Evolutionary conservation across 2,888 invertebrate species (phyloP), one percentile per base, ranked within the genome.

Genomic region (Polydesmus complanatus): DNA sequence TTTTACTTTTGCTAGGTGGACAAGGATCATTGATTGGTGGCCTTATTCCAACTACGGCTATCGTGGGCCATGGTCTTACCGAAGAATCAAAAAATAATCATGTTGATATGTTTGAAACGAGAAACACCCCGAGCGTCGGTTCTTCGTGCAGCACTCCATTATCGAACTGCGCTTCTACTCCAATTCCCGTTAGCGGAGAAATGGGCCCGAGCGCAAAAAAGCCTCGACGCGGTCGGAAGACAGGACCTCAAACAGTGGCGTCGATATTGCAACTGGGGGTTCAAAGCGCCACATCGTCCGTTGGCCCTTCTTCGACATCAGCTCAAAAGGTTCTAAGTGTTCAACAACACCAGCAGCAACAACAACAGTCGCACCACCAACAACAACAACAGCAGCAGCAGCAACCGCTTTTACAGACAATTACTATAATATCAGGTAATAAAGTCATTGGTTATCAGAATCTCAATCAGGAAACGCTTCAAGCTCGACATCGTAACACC

Each of bases 341-440:
- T 78, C 77, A 86, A 69, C 86, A 86, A 72, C 85, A 85, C 1
- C 73, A 86, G 56, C 14, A 14, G 48, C n/a, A n/a, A n/a, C n/a
- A n/a, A n/a, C n/a, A 60, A 22, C 57, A 27, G 25, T 14, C 58
- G 23, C 25, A 58, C 18, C 52, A 51, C 8, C 52, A 51, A 51
- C 52, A 51, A n/a, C 52, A 51, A 51, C 22, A 51, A 22, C 52
- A 51, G 55, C 5, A 55, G 19, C 27, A 48, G 2, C 18, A 21
- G 18, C 54, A 60, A 14, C 67, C 65, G 23, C 49, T 66, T 54
- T 55, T 66, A 51, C 67, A 66, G 56, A 65, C 66, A 21, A 59
- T 67, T 27, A 66, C 67, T 58, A 86, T 87, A 62, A 82, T 87
- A 1, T 86, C 86, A 0, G 85, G 85, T 14, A 86, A 86, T 48